A percentile compares a stretch with the other conserved stretches of the same genome.
These are phyloP conservation scores for Zygothrica quintamaculata DNA, from an alignment of 2,888 invertebrate species.

Conservation along the genomic window DNA sequence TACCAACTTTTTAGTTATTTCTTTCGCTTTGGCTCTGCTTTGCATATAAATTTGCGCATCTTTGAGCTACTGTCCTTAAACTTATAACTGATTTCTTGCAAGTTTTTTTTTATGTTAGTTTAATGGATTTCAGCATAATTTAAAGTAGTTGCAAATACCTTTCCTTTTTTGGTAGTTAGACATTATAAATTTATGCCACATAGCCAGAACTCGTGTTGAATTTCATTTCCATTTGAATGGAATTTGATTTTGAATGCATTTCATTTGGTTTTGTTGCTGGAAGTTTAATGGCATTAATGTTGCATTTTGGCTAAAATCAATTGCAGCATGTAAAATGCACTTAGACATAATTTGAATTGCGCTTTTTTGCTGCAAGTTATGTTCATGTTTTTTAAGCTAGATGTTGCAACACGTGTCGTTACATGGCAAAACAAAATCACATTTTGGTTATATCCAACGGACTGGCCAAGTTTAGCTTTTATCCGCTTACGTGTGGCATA, in stretches of 20 bases:
- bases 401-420: slow-evolving; percentile 35
- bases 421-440: slow-evolving; percentile 5
- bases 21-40: too few relatives aligned
- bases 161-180: slow-evolving; percentile 25
- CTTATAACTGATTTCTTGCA: too few relatives aligned
- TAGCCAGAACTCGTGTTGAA: slow-evolving; percentile 25
- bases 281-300: slow-evolving; percentile 1
- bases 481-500: slow-evolving; percentile 55
- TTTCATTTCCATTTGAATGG: slow-evolving; percentile 36
- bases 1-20: too few relatives aligned
- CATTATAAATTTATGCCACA: slow-evolving; percentile 21
- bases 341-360: slow-evolving; percentile 11
- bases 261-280: slow-evolving; percentile 45
- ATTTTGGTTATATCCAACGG: slow-evolving; percentile 1
- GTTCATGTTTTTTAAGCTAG: background rate
- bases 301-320: slow-evolving; percentile 27
- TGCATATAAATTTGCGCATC: too few relatives aligned
- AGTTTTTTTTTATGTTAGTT: too few relatives aligned
- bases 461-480: slow-evolving; percentile 28
- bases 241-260: slow-evolving; percentile 62
- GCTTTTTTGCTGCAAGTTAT: slow-evolving; percentile 38
- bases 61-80: too few relatives aligned
- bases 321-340: slow-evolving; percentile 8
- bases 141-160: too few relatives aligned
- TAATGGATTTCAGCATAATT: too few relatives aligned